These are phyloP conservation scores for Drosophila saltans DNA, from an alignment of 1,140 invertebrate genomes.

Conservation along the genomic window DNA sequence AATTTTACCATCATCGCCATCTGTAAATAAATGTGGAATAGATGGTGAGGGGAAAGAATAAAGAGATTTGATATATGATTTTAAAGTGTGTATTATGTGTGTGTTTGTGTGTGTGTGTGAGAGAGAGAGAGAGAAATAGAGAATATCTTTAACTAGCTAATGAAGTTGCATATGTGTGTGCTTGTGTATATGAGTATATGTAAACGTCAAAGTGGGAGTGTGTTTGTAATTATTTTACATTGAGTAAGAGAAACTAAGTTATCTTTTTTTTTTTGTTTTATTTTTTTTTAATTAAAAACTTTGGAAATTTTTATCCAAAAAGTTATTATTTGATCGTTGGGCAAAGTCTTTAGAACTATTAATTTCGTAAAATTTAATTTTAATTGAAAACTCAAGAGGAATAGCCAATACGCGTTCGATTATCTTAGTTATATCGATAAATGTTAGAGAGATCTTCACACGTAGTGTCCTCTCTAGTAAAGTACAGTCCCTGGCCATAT, in stretches of 20 bases:
- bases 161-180: conserved; percentile 31
- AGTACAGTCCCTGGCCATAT: no score
- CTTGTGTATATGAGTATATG: conserved; percentile 37
- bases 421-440: no score
- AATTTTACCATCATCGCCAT: conserved; percentile 84
- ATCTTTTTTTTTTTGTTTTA: neutral
- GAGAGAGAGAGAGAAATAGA: conserved; percentile 27
- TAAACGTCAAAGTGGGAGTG: conserved; percentile 30
- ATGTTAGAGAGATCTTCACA: no score
- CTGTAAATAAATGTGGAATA: conserved; percentile 66
- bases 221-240: neutral
- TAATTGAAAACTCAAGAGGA: no score
- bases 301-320: no score
- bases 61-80: conserved; percentile 25
- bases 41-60: conserved; percentile 22
- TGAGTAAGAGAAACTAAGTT: conserved; percentile 21
- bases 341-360: no score
- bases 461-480: no score
- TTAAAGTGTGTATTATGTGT: neutral
- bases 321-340: no score
- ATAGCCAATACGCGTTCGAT: no score
- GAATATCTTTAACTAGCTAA: conserved; percentile 35
- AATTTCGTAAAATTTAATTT: no score
- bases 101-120: no score
- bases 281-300: no score